phyloP scores from a whole-genome alignment of 2,888 invertebrate species.

The Andrena chrysosceles region DNA sequence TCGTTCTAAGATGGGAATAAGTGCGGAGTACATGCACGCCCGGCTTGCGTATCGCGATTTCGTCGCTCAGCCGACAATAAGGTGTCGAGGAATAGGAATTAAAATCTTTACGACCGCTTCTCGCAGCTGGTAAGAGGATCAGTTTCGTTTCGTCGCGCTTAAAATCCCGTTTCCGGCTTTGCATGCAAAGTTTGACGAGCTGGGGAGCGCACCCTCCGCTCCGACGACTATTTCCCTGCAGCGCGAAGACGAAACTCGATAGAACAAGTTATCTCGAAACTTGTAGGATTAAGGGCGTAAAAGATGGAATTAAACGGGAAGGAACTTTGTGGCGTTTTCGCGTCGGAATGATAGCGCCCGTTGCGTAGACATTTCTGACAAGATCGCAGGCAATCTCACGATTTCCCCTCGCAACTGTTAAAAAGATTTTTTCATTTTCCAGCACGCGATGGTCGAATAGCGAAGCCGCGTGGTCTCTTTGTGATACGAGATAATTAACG shows the following conservation, averaged over 20 bases:
- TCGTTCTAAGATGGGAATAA: neutral
- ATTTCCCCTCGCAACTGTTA: neutral
- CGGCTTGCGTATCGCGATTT: neutral
- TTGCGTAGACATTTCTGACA: neutral
- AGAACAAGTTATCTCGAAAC: conserved; percentile 58
- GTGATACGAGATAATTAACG: neutral
- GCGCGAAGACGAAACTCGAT: conserved; percentile 49
- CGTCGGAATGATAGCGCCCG: conserved; percentile 2
- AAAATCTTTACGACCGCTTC: conserved; percentile 34
- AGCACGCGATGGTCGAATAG: neutral
- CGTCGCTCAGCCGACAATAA: neutral
- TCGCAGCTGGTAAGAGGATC: conserved; percentile 32
- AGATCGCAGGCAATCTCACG: neutral
- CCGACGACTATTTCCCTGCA: neutral
- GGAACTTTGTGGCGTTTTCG: conserved; percentile 15
- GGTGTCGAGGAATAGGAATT: conserved; percentile 16
- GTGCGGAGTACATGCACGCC: neutral
- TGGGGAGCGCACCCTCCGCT: neutral
- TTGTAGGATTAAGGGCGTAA: conserved; percentile 48
- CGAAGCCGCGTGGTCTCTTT: neutral
- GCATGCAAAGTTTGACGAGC: conserved; percentile 22
- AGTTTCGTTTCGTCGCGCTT: conserved; percentile 6
- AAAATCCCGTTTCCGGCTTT: conserved; percentile 36
- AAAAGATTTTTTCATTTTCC: neutral
- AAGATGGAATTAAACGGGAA: conserved; percentile 38